Percentiles rank a stretch among this genome's conserved stretches.
Conservation (phyloP, 1,140 invertebrate species). For the Calycopis cecrops region DNA sequence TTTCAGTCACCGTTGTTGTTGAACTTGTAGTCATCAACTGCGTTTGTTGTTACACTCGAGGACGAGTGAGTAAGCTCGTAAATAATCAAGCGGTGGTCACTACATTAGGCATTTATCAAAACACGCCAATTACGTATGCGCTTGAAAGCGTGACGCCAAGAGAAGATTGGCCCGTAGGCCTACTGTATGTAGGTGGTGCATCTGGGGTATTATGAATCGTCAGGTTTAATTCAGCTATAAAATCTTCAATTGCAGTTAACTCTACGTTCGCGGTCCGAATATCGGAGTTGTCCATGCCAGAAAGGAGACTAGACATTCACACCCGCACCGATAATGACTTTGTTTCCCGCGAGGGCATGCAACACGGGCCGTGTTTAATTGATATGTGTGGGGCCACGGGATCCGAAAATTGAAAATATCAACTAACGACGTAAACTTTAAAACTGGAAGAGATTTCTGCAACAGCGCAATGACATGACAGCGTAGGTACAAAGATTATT, state of each 20-base stretch:
- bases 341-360: background rate
- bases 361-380: background rate
- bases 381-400: background rate
- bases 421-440: no score
- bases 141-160: constrained; percentile 8
- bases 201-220: background rate
- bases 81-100: constrained; percentile 4
- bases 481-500: no score
- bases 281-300: background rate
- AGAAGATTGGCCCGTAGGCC: background rate
- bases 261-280: background rate
- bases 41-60: background rate
- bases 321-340: background rate
- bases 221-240: constrained; percentile 1
- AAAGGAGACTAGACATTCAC: background rate
- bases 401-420: background rate
- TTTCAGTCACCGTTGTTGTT: constrained; percentile 1
- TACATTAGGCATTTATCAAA: constrained; percentile 1
- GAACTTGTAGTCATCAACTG: background rate
- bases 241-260: background rate
- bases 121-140: constrained; percentile 3
- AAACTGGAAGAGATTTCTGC: no score
- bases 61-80: constrained; percentile 1
- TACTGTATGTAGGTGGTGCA: no score
- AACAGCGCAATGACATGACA: no score